Base-by-base conservation (phyloP, 1,140 invertebrate genomes). In the Aricia agestis region DNA sequence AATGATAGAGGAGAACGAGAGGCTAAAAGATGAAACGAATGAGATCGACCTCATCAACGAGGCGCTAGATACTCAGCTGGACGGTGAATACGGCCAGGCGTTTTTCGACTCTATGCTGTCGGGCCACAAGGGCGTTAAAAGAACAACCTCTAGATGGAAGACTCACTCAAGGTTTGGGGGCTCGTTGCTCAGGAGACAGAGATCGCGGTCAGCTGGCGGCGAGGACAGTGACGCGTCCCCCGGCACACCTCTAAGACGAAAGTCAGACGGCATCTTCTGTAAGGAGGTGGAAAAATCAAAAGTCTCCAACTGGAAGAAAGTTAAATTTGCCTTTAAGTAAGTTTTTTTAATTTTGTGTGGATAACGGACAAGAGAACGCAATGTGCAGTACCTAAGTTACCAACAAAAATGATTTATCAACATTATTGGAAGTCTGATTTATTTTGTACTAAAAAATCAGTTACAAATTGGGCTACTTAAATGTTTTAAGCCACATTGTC, bases 281-380 rank as follows among this genome's bases (percentile, higher is more conserved):
- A 91, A 92, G 69, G 89, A 87, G 75, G 89, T 91, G 0, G 88
- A 91, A 19, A 92, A 92, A 70, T 85, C 90, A 0, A 92, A 95
- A 83, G 93, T 96, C 9, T 96, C 96, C 0, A 96, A 96, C 78
- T 97, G 96, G 96, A 96, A 95, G 1, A 94, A 95, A 83, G 96
- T 97, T 9, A 96, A 96, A 86, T 95, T 96, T 19, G 96, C 96
- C 11, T 96, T 97, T 74, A 95, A 94, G 78, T 96, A 94, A 95
- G 80, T 81, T 18, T 36, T 59, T 6, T 1, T n/a, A 36, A 36
- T 36, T n/a, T n/a, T 7, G 36, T 9, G 36, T 36, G 36, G 36
- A 6, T 6, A 9, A 3, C 32, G 2, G 0, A 36, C 36, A 36
- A 36, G 36, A 36, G 6, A 4, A 36, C 6, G 36, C 9, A 9